Percentiles rank a stretch among this genome's conserved stretches.
These are phyloP conservation scores for Cairina moschata DNA, from an alignment of 2,113 vertebrate species.

Conservation along the genomic window DNA sequence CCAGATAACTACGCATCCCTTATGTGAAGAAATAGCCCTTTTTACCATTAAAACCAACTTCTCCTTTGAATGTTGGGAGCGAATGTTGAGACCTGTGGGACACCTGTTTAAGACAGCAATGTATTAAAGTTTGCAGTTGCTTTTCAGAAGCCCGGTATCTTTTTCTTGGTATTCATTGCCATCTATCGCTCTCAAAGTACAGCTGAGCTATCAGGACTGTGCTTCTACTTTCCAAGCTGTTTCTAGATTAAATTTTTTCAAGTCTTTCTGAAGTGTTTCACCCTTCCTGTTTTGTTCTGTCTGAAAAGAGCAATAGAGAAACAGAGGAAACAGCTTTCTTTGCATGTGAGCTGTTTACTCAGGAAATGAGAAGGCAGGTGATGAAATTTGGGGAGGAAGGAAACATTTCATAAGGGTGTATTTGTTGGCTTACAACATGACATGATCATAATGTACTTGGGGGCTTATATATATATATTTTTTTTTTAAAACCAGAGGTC, in stretches of 20 bases:
- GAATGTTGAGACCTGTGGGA: not conserved
- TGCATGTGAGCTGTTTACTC: not conserved
- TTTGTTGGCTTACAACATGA: not conserved
- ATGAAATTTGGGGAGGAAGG: conserved; percentile 23
- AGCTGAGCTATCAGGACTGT: not conserved
- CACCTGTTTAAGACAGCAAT: not conserved
- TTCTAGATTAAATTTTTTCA: not conserved
- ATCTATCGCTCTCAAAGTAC: not conserved
- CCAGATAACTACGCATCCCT: not conserved
- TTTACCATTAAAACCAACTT: not conserved
- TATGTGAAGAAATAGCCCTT: not conserved
- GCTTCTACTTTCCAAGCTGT: not conserved
- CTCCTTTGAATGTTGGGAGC: not conserved
- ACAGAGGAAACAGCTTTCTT: not conserved
- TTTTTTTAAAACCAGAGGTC: too few relatives aligned
- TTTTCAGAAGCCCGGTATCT: not conserved
- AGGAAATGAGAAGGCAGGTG: conserved; percentile 36
- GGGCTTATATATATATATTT: too few relatives aligned
- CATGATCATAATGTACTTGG: not conserved
- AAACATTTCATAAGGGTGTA: conserved; percentile 14
- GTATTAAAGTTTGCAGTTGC: not conserved
- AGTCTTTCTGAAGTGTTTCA: not conserved
- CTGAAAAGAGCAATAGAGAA: not conserved
- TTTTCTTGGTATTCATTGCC: not conserved
- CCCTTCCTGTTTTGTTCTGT: not conserved